phyloP scores from a whole-genome alignment of 2,888 invertebrate genomes.

The Hololepta plana region DNA sequence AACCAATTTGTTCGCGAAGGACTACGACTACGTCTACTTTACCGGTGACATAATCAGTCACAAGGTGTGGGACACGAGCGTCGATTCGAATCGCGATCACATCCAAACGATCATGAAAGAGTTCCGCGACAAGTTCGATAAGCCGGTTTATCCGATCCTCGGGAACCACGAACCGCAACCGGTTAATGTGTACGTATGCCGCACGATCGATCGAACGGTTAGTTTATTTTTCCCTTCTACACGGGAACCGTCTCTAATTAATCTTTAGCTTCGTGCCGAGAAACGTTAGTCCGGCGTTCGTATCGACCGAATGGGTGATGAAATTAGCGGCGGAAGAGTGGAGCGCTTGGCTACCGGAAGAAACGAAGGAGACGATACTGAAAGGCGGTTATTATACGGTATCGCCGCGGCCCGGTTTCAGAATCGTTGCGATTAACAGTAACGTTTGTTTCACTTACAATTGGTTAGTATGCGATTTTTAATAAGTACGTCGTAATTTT shows the following conservation, averaged over 20 bases:
- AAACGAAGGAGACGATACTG: slow-evolving; percentile 37
- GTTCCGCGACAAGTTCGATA: slow-evolving; percentile 5
- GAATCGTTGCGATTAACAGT: slow-evolving; percentile 63
- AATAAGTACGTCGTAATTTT: no score
- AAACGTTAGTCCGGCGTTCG: slow-evolving; percentile 10
- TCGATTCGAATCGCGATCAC: slow-evolving; percentile 38
- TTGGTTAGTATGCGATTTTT: no score
- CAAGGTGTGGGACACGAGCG: slow-evolving; percentile 70
- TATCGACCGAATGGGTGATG: slow-evolving; percentile 60
- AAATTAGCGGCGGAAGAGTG: slow-evolving; percentile 51
- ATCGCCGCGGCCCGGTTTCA: slow-evolving; percentile 44
- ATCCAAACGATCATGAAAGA: slow-evolving; percentile 23
- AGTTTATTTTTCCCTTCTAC: background rate
- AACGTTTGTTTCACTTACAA: slow-evolving; percentile 60
- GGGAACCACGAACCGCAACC: slow-evolving; percentile 62
- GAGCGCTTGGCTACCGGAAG: slow-evolving; percentile 47
- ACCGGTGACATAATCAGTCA: slow-evolving; percentile 81
- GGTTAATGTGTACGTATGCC: slow-evolving; percentile 58
- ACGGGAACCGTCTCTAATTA: background rate
- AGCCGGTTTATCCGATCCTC: slow-evolving; percentile 36
- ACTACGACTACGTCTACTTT: slow-evolving; percentile 46
- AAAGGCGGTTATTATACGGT: slow-evolving; percentile 65
- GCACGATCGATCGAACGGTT: background rate
- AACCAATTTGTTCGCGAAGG: slow-evolving; percentile 5
- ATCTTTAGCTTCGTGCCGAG: slow-evolving; percentile 7